These are phyloP conservation scores for Cotesia glomerata DNA, from an alignment of 1,140 invertebrate genomes.

Conservation along the genomic window DNA sequence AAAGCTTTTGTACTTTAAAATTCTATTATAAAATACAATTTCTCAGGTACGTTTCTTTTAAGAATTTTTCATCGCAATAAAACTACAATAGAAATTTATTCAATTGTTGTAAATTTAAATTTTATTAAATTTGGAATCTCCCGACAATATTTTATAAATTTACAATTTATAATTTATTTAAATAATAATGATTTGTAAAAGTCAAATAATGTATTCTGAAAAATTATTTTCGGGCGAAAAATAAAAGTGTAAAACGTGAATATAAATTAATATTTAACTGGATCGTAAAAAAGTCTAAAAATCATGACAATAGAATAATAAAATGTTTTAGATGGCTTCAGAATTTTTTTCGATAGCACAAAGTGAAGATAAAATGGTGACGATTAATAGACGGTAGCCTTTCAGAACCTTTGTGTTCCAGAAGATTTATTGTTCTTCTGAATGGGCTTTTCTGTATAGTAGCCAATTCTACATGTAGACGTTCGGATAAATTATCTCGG, in stretches of 20 bases:
- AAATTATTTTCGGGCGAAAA: too few relatives aligned
- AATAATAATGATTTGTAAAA: background rate
- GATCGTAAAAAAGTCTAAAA: background rate
- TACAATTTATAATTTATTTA: background rate
- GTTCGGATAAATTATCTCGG: conserved; percentile 26
- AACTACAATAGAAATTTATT: too few relatives aligned
- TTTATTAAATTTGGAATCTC: background rate
- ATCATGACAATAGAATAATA: conserved; percentile 5
- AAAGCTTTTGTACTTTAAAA: too few relatives aligned
- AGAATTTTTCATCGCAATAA: too few relatives aligned
- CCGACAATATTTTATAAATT: background rate
- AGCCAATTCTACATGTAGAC: conserved; percentile 33
- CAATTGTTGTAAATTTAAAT: too few relatives aligned
- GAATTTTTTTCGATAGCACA: conserved; percentile 26
- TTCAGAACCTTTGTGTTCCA: conserved; percentile 30
- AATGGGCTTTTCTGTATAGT: conserved; percentile 14
- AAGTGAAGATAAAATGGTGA: conserved; percentile 41
- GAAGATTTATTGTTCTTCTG: conserved; percentile 32
- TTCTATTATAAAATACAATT: too few relatives aligned
- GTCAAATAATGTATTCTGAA: too few relatives aligned
- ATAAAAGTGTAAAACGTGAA: background rate
- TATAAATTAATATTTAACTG: too few relatives aligned
- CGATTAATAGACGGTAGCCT: conserved; percentile 41
- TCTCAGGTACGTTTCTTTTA: too few relatives aligned
- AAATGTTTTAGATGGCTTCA: conserved; percentile 17